Evolutionary conservation across 2,888 invertebrate species (phyloP).

Genomic region (Taphrorychus bicolor): DNA sequence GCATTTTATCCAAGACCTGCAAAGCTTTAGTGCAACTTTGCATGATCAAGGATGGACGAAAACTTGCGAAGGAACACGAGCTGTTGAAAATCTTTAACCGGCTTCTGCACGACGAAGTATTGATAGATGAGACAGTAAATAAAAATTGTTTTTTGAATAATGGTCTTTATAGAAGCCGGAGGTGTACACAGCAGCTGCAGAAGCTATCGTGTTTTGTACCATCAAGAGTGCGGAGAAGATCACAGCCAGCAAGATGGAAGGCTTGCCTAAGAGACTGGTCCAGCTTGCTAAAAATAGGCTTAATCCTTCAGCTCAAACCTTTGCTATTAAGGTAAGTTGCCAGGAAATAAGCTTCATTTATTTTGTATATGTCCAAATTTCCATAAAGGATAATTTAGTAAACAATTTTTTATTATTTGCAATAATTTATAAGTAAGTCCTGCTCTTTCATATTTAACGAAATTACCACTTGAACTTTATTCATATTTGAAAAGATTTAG

Average conservation of each 20-base stretch:
- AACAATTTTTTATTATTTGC: too few relatives aligned
- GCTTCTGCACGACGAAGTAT: constrained; percentile 54
- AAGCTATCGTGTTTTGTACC: constrained; percentile 55
- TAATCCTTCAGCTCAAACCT: constrained; percentile 38
- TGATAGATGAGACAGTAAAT: too few relatives aligned
- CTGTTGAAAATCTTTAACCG: constrained; percentile 52
- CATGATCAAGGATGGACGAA: constrained; percentile 53
- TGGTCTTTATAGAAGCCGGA: constrained; percentile 45
- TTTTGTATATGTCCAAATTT: too few relatives aligned
- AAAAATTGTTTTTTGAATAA: too few relatives aligned
- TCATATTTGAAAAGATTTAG: too few relatives aligned
- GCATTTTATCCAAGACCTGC: constrained; percentile 50
- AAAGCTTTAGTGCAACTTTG: constrained; percentile 45
- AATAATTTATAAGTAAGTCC: background rate
- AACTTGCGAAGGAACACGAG: constrained; percentile 53
- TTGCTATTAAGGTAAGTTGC: constrained; percentile 41
- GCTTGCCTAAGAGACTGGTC: constrained; percentile 50
- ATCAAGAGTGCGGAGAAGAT: constrained; percentile 53
- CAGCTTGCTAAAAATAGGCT: constrained; percentile 30
- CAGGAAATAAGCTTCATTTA: too few relatives aligned
- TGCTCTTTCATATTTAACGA: background rate
- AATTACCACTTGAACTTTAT: background rate
- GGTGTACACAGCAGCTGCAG: constrained; percentile 52
- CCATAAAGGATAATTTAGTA: too few relatives aligned
- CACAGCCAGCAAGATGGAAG: constrained; percentile 48